phyloP scores from a whole-genome alignment of 2,113 vertebrate species.

The Andinoacara biseriatus region DNA sequence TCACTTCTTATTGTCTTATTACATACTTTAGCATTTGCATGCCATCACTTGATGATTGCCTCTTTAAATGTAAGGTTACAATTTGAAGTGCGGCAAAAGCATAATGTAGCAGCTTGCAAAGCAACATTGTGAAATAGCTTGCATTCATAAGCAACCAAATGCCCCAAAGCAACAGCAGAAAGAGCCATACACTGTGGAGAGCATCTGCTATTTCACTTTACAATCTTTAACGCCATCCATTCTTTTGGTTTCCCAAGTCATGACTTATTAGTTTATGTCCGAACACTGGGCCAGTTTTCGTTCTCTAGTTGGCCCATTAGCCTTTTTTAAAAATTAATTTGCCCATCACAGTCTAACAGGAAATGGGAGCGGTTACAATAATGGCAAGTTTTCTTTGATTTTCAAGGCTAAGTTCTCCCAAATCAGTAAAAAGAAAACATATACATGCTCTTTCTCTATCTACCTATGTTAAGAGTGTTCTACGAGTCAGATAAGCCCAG shows the following conservation, averaged over 20 bases:
- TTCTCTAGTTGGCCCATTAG: neutral
- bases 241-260: conserved; percentile 7
- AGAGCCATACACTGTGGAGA: conserved; percentile 4
- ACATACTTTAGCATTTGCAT: neutral
- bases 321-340: neutral
- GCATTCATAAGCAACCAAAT: conserved; percentile 40
- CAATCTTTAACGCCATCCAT: conserved; percentile 27
- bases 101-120: conserved; percentile 31
- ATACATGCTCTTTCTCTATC: neutral
- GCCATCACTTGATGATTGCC: neutral
- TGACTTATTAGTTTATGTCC: neutral
- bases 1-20: neutral
- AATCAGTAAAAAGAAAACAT: neutral
- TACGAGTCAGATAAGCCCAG: neutral
- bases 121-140: conserved; percentile 28
- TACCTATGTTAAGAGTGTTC: neutral
- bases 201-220: conserved; percentile 8
- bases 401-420: conserved; percentile 1
- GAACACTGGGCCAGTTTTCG: neutral
- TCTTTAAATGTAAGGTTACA: conserved; percentile 1
- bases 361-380: neutral
- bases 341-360: neutral
- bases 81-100: conserved; percentile 17
- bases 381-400: neutral
- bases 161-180: conserved; percentile 31